Base-by-base conservation (phyloP, 2,888 invertebrate genomes). In the Odiellus spinosus region DNA sequence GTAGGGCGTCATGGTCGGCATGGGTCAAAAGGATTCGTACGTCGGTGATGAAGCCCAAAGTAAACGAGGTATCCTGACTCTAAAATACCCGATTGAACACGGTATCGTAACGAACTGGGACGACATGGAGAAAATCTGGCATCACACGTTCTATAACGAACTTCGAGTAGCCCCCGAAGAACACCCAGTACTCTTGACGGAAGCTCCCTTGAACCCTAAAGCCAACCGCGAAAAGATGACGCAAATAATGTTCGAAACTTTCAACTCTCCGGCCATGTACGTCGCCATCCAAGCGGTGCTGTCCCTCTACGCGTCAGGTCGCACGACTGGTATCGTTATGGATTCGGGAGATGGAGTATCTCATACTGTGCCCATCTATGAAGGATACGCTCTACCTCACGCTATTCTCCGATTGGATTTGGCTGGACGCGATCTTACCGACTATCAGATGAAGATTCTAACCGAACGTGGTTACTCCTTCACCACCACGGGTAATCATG, bases 91-190 rank as follows among this genome's bases (percentile, higher is more conserved):
- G 63, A 90, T 91, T 68, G 90, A 91, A 69, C 90, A 91, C 73
- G 90, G 90, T 62, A 90, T 91, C 71, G 86, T 91, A 65, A 91
- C 90, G 69, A 90, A 91, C 77, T 91, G 91, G 91, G 90, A 91
- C 64, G 90, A 90, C 64, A 91, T 93, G 91, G 91, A 93, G 73
- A 90, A 93, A 72, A n/a, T n/a, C n/a, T n/a, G n/a, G n/a, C n/a
- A n/a, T n/a, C n/a, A n/a, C n/a, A n/a, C n/a, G n/a, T n/a, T n/a
- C n/a, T n/a, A n/a, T n/a, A n/a, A n/a, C n/a, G n/a, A n/a, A n/a
- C n/a, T n/a, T n/a, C n/a, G n/a, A 91, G 90, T 91, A 46, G 90
- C 90, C 47, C 90, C 91, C 53, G 88, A 90, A 70, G 88, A 88
- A 70, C 88, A 90, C 67, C 88, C 88, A 50, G 86, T 88, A 59